Evolutionary conservation across 2,888 invertebrate species (phyloP).

Genomic region (Sarcophaga variegata): DNA sequence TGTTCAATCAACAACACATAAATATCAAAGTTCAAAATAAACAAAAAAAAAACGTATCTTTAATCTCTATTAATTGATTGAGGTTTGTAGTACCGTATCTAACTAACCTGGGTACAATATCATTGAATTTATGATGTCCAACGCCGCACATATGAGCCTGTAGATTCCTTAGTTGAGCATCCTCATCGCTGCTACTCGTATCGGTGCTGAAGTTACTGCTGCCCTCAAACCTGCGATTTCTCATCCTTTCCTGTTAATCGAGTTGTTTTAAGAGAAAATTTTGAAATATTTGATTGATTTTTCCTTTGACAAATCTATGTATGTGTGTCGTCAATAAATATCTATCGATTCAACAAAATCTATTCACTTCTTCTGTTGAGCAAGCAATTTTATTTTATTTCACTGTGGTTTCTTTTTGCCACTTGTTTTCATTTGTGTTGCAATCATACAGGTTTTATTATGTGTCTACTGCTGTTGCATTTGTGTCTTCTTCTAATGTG

Average conservation of each 20-base stretch:
- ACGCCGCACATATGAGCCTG: slow-evolving; percentile 65
- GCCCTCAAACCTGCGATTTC: slow-evolving; percentile 30
- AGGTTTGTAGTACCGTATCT: neutral
- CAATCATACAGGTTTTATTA: slow-evolving; percentile 56
- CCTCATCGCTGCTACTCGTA: slow-evolving; percentile 65
- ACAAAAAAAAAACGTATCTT: neutral
- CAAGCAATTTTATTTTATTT: slow-evolving; percentile 8
- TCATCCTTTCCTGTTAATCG: slow-evolving; percentile 18
- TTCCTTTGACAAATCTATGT: neutral
- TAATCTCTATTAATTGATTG: no score
- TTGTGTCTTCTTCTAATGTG: slow-evolving; percentile 16
- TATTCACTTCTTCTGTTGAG: neutral
- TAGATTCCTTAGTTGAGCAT: slow-evolving; percentile 54
- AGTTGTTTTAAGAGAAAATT: neutral
- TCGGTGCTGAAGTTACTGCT: slow-evolving; percentile 54
- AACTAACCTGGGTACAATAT: slow-evolving; percentile 62
- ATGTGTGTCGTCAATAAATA: neutral
- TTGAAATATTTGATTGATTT: neutral
- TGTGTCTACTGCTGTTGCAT: neutral
- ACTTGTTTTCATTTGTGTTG: slow-evolving; percentile 51
- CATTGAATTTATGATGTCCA: slow-evolving; percentile 58
- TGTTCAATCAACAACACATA: neutral
- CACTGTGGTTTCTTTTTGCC: slow-evolving; percentile 9
- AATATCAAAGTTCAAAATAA: neutral
- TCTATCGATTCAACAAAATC: neutral